Conservation (phyloP, 23 tunicate genomes). For the Botrylloides violaceus region DNA sequence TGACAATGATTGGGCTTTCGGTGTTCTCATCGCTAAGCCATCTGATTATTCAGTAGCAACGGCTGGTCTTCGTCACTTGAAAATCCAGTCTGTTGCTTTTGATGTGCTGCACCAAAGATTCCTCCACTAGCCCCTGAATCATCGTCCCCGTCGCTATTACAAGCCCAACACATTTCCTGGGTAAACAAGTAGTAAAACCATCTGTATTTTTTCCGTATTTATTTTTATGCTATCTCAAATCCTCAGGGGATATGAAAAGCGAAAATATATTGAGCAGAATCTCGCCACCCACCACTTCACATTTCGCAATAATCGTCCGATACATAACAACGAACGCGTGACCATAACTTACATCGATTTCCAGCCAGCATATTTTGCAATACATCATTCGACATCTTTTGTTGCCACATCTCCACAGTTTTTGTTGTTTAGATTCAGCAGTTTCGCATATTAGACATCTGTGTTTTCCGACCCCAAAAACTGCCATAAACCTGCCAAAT, state of each 20-base stretch:
- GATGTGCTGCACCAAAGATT: too few species aligned
- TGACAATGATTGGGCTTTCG: too few species aligned
- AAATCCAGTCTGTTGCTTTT: too few species aligned
- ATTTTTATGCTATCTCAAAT: too few species aligned
- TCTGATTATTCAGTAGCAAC: too few species aligned
- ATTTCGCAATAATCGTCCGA: neutral
- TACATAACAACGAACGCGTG: neutral
- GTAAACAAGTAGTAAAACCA: too few species aligned
- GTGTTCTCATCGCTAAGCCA: too few species aligned
- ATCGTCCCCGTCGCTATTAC: neutral
- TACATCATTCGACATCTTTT: slow-evolving; percentile 34
- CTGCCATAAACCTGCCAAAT: neutral
- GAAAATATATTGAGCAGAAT: too few species aligned
- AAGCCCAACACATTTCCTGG: slow-evolving; percentile 30
- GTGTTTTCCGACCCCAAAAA: slow-evolving; percentile 33
- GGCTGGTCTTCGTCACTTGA: too few species aligned
- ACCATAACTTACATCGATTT: slow-evolving; percentile 46
- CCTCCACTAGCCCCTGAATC: too few species aligned
- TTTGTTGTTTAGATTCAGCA: slow-evolving; percentile 9
- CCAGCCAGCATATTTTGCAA: slow-evolving; percentile 63
- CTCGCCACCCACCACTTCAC: neutral
- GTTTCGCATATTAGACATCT: slow-evolving; percentile 68
- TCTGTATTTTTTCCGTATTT: too few species aligned
- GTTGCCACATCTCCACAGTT: slow-evolving; percentile 29
- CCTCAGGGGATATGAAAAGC: too few species aligned